Evolutionary conservation across 2,113 vertebrate genomes (phyloP).

Genomic region (Falcunculus frontatus): DNA sequence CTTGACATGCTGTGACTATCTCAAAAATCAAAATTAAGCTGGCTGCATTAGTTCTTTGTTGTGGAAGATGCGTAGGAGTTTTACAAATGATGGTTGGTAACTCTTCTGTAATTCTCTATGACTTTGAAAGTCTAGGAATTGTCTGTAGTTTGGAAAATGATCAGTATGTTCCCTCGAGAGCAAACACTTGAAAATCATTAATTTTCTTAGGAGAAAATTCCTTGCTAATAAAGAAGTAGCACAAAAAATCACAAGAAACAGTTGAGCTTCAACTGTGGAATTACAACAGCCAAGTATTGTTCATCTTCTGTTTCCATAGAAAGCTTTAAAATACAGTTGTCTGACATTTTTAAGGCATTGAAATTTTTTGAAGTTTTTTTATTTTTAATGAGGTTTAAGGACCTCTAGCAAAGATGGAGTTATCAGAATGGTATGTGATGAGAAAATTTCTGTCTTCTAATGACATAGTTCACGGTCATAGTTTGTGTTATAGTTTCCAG

Average conservation of each 20-base stretch:
- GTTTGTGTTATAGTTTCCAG: not conserved
- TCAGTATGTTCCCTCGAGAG: not conserved
- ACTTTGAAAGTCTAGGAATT: not conserved
- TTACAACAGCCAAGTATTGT: not conserved
- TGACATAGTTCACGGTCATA: not conserved
- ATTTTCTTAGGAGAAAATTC: not conserved
- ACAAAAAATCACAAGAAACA: not conserved
- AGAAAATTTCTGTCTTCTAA: not conserved
- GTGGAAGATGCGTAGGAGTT: not conserved
- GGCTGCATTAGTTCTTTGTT: not conserved
- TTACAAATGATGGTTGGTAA: not conserved
- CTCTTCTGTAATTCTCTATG: not conserved
- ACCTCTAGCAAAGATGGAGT: not conserved
- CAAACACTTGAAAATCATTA: not conserved
- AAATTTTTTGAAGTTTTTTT: not conserved
- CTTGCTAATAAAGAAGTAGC: not conserved
- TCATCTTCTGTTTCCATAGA: not conserved
- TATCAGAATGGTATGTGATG: not conserved
- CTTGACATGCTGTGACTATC: not conserved
- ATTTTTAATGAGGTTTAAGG: not conserved
- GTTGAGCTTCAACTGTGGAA: not conserved
- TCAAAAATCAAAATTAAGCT: not conserved
- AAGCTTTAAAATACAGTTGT: not conserved
- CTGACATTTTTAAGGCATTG: not conserved
- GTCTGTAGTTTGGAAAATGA: not conserved